Percentiles rank a stretch among this genome's conserved stretches.
Conservation (phyloP, 2,113 vertebrate species). For the Microtus pennsylvanicus region DNA sequence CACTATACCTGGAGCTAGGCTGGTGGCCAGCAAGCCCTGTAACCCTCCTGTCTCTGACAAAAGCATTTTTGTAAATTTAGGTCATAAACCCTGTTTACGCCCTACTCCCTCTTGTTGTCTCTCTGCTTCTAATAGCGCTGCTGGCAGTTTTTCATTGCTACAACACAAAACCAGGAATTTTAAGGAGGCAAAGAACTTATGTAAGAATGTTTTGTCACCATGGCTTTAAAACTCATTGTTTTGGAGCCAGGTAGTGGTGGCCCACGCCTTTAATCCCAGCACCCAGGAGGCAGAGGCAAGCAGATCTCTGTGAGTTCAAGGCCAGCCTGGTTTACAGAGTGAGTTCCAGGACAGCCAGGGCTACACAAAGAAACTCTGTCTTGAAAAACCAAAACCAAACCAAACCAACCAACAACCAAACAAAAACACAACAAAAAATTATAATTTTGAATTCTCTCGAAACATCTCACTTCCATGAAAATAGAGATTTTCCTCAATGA, state of each 20-base stretch:
- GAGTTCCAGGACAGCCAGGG: neutral
- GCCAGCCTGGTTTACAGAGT: neutral
- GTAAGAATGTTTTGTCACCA: neutral
- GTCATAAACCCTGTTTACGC: neutral
- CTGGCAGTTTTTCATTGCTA: neutral
- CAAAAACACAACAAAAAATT: no score
- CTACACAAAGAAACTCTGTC: neutral
- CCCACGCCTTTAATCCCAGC: neutral
- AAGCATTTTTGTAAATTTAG: neutral
- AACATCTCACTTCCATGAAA: neutral
- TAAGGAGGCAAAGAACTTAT: neutral
- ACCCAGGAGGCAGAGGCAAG: neutral
- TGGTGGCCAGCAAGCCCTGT: neutral
- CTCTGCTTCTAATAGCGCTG: neutral
- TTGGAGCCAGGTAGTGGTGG: neutral
- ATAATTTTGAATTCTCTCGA: constrained; percentile 6
- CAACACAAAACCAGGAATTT: neutral
- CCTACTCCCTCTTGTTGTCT: neutral
- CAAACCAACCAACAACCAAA: no score
- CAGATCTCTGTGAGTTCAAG: neutral
- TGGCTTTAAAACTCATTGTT: neutral
- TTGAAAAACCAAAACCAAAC: neutral
- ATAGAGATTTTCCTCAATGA: neutral
- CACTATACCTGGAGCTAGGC: neutral
- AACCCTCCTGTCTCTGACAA: neutral